These are phyloP conservation scores for Lates calcarifer DNA, from an alignment of 2,113 vertebrate species.

Conservation along the genomic window DNA sequence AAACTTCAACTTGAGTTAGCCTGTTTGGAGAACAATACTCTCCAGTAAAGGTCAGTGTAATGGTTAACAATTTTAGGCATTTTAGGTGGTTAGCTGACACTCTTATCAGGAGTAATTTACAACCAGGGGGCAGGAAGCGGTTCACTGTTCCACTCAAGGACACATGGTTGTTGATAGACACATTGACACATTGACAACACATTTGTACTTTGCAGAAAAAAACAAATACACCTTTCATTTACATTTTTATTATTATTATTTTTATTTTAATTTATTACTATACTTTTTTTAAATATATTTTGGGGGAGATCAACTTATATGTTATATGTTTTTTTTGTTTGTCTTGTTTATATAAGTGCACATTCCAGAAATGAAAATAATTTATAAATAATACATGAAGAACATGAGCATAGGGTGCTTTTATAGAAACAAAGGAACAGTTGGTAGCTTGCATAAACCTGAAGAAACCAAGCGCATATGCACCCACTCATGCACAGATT, in stretches of 20 bases:
- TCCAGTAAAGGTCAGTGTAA: constrained; percentile 59
- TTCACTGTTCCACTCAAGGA: constrained; percentile 26
- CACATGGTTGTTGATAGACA: not conserved
- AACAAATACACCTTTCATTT: not conserved
- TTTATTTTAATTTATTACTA: too few species aligned
- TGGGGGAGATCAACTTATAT: too few species aligned
- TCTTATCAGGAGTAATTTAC: constrained; percentile 52
- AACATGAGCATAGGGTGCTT: not conserved
- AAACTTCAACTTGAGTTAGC: constrained; percentile 49
- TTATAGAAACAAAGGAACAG: not conserved
- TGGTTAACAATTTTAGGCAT: constrained; percentile 56
- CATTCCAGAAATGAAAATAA: not conserved
- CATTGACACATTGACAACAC: not conserved
- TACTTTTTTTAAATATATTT: too few species aligned
- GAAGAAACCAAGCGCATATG: not conserved
- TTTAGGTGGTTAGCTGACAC: constrained; percentile 35
- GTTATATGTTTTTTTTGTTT: too few species aligned
- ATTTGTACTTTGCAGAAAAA: not conserved
- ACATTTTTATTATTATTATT: not conserved
- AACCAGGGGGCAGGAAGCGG: constrained; percentile 25
- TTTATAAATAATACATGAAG: not conserved
- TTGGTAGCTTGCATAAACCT: not conserved
- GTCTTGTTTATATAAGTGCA: too few species aligned
- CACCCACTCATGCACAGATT: not conserved
- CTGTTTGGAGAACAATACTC: constrained; percentile 38